phyloP scores from a whole-genome alignment of 2,888 invertebrate species.

The Ceriagrion tenellum region DNA sequence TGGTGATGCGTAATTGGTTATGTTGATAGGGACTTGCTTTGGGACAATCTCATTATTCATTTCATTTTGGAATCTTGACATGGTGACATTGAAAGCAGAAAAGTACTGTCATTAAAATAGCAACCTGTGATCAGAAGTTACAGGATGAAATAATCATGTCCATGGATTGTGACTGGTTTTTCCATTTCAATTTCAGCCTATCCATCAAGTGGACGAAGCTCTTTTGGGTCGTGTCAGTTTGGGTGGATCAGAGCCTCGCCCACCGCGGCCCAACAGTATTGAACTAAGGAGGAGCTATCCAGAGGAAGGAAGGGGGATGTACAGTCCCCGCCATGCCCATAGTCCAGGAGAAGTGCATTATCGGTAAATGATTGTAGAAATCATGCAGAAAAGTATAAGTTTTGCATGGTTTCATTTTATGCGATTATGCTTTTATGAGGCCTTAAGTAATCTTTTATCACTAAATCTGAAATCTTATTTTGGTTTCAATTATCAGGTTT shows the following conservation, averaged over 20 bases:
- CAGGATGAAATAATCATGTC: background rate
- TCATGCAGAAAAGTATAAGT: background rate
- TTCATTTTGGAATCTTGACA: too few species aligned
- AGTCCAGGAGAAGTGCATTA: slow-evolving; percentile 73
- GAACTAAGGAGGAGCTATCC: slow-evolving; percentile 86
- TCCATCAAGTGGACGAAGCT: slow-evolving; percentile 76
- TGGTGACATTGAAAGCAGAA: background rate
- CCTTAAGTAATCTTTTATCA: too few species aligned
- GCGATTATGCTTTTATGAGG: too few species aligned
- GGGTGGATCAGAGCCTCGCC: slow-evolving; percentile 79
- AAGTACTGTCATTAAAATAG: background rate
- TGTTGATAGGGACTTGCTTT: too few species aligned
- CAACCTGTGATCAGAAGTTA: too few species aligned
- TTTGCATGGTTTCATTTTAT: too few species aligned
- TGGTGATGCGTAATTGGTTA: too few species aligned
- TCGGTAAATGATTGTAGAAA: slow-evolving; percentile 72
- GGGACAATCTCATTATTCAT: too few species aligned
- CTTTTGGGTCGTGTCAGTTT: slow-evolving; percentile 73
- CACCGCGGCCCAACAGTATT: slow-evolving; percentile 92
- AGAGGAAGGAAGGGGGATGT: slow-evolving; percentile 76
- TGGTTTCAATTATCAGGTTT: too few species aligned
- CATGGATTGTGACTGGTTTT: background rate
- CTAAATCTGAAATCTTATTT: too few species aligned
- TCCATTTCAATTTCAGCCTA: slow-evolving; percentile 65
- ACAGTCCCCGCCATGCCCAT: slow-evolving; percentile 71